Percentiles rank a stretch among this genome's conserved stretches.
Evolutionary conservation across 2,888 invertebrate genomes (phyloP).

Genomic region (Cephalotes varians): DNA sequence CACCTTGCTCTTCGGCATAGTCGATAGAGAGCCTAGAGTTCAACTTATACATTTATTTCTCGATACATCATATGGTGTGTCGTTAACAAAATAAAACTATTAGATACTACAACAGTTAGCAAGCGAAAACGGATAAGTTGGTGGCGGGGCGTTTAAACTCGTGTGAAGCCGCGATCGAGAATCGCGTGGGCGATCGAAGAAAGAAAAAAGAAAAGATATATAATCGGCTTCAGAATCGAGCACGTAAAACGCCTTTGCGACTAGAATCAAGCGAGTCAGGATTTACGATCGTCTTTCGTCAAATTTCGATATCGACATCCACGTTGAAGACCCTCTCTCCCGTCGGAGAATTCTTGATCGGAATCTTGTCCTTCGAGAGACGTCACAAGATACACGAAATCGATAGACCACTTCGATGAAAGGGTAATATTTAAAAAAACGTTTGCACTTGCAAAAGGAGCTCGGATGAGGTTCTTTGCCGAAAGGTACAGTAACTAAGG

Average conservation of each 20-base stretch:
- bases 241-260: background rate
- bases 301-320: background rate
- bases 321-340: background rate
- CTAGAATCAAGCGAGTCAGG: conserved; percentile 30
- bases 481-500: background rate
- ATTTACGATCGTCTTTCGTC: conserved; percentile 4
- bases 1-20: conserved; percentile 59
- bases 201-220: background rate
- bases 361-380: background rate
- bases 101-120: conserved; percentile 84
- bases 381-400: conserved; percentile 47
- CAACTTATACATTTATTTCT: conserved; percentile 42
- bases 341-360: background rate
- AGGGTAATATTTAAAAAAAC: conserved; percentile 6
- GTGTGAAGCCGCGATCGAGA: conserved; percentile 51
- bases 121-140: conserved; percentile 80
- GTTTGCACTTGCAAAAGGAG: conserved; percentile 14
- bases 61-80: conserved; percentile 49
- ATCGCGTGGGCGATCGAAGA: conserved; percentile 22
- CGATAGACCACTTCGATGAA: conserved; percentile 35
- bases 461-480: background rate
- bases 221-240: conserved; percentile 4
- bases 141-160: conserved; percentile 53
- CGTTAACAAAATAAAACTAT: conserved; percentile 84
- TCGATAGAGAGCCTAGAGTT: conserved; percentile 70